Percentiles rank a stretch among this genome's conserved stretches.
phyloP scores from a whole-genome alignment of 2,888 invertebrate genomes.

The Drosophila lutescens region DNA sequence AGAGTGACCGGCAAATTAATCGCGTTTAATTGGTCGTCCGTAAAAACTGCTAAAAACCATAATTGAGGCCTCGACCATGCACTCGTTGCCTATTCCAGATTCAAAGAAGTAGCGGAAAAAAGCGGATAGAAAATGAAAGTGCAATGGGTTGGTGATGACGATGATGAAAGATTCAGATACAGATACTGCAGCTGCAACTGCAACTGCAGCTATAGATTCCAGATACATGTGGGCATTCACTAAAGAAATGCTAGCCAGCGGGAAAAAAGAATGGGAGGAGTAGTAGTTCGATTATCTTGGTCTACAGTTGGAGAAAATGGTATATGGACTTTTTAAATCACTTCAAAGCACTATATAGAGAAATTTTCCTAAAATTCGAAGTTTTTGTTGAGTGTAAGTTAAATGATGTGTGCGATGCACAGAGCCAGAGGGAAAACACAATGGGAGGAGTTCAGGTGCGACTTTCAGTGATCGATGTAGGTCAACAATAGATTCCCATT shows the following conservation, averaged over 20 bases:
- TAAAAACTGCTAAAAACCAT: conserved; percentile 47
- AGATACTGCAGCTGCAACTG: conserved; percentile 28
- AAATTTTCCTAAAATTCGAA: too few species aligned
- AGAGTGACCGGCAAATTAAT: conserved; percentile 71
- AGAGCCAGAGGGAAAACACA: conserved; percentile 4
- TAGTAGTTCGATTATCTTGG: conserved; percentile 1
- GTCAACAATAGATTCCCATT: conserved; percentile 28
- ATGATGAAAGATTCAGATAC: conserved; percentile 23
- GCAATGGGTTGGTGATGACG: conserved; percentile 16
- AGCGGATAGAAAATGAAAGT: conserved; percentile 68
- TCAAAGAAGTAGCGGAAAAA: conserved; percentile 59
- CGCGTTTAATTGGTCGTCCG: conserved; percentile 67
- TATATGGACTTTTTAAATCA: too few species aligned
- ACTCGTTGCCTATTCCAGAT: conserved; percentile 39
- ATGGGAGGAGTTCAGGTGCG: conserved; percentile 15
- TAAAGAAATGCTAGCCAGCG: conserved; percentile 1
- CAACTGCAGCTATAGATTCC: not conserved
- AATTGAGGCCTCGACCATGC: conserved; percentile 37
- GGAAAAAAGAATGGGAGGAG: conserved; percentile 5
- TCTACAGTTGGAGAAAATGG: not conserved
- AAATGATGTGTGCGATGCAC: not conserved
- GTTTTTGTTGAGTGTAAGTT: not conserved
- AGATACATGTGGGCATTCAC: conserved; percentile 11
- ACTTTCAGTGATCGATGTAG: conserved; percentile 18
- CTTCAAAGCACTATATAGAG: too few species aligned